These are phyloP conservation scores for Gonioctena quinquepunctata DNA, from an alignment of 1,140 invertebrate genomes.

Conservation along the genomic window DNA sequence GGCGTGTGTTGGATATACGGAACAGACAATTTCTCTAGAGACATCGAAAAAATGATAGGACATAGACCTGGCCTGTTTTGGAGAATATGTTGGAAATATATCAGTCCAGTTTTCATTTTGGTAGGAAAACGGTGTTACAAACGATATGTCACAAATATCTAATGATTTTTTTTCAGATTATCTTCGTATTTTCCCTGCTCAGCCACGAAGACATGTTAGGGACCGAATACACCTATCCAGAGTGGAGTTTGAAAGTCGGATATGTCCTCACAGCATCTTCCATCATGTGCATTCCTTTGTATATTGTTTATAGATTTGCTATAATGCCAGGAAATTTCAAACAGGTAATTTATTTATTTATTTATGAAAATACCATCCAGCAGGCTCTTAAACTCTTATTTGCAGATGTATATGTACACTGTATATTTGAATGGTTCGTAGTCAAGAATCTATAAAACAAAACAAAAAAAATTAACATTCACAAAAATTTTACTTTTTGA, in stretches of 20 bases:
- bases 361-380: too few relatives aligned
- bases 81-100: slow-evolving; percentile 91
- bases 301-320: slow-evolving; percentile 82
- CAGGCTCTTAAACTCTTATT: too few relatives aligned
- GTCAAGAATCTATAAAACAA: too few relatives aligned
- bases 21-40: slow-evolving; percentile 81
- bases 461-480: too few relatives aligned
- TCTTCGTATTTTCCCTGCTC: slow-evolving; percentile 89
- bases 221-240: slow-evolving; percentile 85
- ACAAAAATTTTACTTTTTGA: too few relatives aligned
- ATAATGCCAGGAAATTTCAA: slow-evolving; percentile 73
- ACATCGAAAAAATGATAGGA: slow-evolving; percentile 91
- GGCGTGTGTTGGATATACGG: slow-evolving; percentile 98
- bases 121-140: slow-evolving; percentile 46
- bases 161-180: slow-evolving; percentile 65
- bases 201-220: slow-evolving; percentile 87
- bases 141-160: too few relatives aligned
- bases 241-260: slow-evolving; percentile 87
- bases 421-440: too few relatives aligned
- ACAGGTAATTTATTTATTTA: too few relatives aligned
- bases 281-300: slow-evolving; percentile 87
- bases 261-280: slow-evolving; percentile 91
- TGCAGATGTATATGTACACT: too few relatives aligned
- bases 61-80: slow-evolving; percentile 86
- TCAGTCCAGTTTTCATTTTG: slow-evolving; percentile 84